These are phyloP conservation scores for Drosophila punjabiensis DNA, from an alignment of 1,140 invertebrate genomes.

Conservation along the genomic window DNA sequence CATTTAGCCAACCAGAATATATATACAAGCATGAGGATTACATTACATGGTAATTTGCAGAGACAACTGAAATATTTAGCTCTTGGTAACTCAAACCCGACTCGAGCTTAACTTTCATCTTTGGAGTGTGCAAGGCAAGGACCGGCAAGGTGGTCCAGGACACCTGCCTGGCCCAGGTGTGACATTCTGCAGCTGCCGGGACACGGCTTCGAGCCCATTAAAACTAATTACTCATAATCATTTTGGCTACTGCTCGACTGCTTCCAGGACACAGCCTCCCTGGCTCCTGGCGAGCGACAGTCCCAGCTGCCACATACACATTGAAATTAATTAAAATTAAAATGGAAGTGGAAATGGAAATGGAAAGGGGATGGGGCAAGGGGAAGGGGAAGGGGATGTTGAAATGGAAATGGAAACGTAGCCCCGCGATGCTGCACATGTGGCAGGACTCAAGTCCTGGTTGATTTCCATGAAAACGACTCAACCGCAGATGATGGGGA, in stretches of 20 bases:
- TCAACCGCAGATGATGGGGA: constrained; percentile 60
- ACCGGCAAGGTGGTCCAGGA: neutral
- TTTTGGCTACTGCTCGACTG: constrained; percentile 49
- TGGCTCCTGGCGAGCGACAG: constrained; percentile 34
- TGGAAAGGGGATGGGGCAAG: constrained; percentile 16
- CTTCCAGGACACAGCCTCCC: constrained; percentile 4
- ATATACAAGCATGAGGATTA: neutral
- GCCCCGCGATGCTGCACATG: constrained; percentile 27
- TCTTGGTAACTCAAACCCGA: constrained; percentile 11
- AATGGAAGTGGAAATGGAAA: constrained; percentile 26
- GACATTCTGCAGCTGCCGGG: constrained; percentile 37
- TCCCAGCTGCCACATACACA: constrained; percentile 47
- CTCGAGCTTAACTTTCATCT: constrained; percentile 28
- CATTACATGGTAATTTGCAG: constrained; percentile 27
- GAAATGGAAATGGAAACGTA: constrained; percentile 30
- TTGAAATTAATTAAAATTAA: constrained; percentile 82
- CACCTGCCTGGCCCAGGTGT: constrained; percentile 30
- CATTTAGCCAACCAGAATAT: neutral
- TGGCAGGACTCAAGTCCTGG: constrained; percentile 42
- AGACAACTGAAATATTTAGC: constrained; percentile 31
- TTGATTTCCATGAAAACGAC: constrained; percentile 42
- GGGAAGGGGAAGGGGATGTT: constrained; percentile 11
- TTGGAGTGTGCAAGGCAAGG: neutral
- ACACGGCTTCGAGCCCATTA: constrained; percentile 53
- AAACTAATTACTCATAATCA: constrained; percentile 67